Conservation (phyloP, 1,140 invertebrate genomes). For the Dendrolimus kikuchii region DNA sequence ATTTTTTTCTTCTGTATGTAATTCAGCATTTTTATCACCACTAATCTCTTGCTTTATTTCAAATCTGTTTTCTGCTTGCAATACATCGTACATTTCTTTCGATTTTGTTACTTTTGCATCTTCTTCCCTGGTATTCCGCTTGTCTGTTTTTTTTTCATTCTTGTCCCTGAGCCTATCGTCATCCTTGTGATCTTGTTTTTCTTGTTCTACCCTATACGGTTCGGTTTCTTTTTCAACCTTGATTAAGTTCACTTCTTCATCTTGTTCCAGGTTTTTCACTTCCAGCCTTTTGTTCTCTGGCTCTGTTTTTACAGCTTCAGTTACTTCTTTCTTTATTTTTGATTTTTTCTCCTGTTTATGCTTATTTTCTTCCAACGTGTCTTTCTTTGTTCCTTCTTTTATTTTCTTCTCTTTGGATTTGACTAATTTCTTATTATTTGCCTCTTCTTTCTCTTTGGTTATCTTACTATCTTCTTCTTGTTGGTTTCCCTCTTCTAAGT, state of each 20-base stretch:
- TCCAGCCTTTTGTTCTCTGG: constrained; percentile 1
- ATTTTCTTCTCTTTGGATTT: constrained; percentile 1
- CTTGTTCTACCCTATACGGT: background rate
- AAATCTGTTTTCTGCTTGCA: constrained; percentile 7
- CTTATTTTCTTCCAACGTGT: background rate
- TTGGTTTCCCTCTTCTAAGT: constrained; percentile 7
- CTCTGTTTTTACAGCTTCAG: background rate
- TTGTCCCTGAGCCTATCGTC: background rate
- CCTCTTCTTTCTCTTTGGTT: constrained; percentile 17
- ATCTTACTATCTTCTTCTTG: constrained; percentile 32
- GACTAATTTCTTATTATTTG: constrained; percentile 7
- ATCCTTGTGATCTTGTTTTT: background rate
- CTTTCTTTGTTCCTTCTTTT: background rate
- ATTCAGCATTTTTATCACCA: background rate
- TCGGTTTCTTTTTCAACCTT: background rate
- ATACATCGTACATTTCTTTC: constrained; percentile 10
- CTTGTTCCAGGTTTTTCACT: background rate
- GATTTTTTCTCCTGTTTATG: constrained; percentile 1
- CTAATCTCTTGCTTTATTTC: constrained; percentile 5
- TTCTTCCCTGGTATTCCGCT: constrained; percentile 16
- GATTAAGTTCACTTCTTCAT: background rate
- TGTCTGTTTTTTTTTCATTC: constrained; percentile 7
- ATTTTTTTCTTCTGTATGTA: too few relatives aligned
- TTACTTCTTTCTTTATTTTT: background rate
- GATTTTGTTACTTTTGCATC: constrained; percentile 4